A percentile compares a stretch with the other conserved stretches of the same genome.
Evolutionary conservation across 2,888 invertebrate species (phyloP).

Genomic region (Tyria jacobaeae): DNA sequence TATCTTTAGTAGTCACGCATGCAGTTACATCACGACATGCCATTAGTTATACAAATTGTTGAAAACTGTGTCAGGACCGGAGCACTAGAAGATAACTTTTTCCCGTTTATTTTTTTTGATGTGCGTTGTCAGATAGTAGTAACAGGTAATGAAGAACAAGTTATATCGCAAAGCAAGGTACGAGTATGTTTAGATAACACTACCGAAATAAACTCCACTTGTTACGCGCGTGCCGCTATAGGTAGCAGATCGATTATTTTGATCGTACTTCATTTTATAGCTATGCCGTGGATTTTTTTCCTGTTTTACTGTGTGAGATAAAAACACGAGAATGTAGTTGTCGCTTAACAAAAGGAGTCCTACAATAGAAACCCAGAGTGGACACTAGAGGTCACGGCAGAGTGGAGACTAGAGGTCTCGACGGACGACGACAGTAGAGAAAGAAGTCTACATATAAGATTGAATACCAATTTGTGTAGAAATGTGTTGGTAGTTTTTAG

Average conservation of each 20-base stretch:
- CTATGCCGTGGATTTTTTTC: slow-evolving; percentile 46
- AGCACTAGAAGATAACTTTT: slow-evolving; percentile 6
- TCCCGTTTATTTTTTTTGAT: slow-evolving; percentile 20
- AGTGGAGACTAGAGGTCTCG: too few relatives aligned
- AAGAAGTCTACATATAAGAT: too few relatives aligned
- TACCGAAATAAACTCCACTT: slow-evolving; percentile 64
- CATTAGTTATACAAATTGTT: slow-evolving; percentile 33
- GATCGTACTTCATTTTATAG: slow-evolving; percentile 44
- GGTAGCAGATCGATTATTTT: slow-evolving; percentile 63
- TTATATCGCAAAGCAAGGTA: slow-evolving; percentile 45
- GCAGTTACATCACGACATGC: slow-evolving; percentile 38
- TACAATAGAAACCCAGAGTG: too few relatives aligned
- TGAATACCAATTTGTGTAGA: too few relatives aligned
- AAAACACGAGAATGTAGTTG: too few relatives aligned
- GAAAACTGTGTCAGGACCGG: slow-evolving; percentile 14
- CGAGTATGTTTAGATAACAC: slow-evolving; percentile 65
- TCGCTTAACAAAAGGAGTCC: too few relatives aligned
- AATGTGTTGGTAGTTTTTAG: too few relatives aligned
- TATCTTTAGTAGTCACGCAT: slow-evolving; percentile 45
- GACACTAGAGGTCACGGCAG: too few relatives aligned
- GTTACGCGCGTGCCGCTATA: slow-evolving; percentile 57
- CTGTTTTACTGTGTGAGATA: slow-evolving; percentile 26
- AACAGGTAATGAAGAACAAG: slow-evolving; percentile 56
- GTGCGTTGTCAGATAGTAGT: slow-evolving; percentile 28
- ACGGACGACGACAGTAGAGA: too few relatives aligned